Percentiles rank a stretch among this genome's conserved stretches.
Evolutionary conservation across 2,113 vertebrate species (phyloP).

Genomic region (Ammospiza caudacuta): DNA sequence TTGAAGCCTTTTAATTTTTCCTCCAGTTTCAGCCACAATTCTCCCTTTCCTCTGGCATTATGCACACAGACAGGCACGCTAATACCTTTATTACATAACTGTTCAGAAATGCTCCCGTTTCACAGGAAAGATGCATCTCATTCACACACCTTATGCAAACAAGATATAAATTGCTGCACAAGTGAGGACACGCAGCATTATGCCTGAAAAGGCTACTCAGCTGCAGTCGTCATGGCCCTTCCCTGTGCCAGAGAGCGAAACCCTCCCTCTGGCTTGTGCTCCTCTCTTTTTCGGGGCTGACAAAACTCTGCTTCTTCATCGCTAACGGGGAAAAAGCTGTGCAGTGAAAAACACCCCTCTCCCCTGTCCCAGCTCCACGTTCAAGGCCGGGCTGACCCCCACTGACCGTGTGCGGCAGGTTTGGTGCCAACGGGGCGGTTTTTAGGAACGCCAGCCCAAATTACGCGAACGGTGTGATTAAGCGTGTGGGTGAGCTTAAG

Average conservation of each 20-base stretch:
- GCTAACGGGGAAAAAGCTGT: not conserved
- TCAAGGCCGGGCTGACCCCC: conserved; percentile 12
- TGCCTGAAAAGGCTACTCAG: not conserved
- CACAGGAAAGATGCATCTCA: conserved; percentile 1
- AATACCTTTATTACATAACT: conserved; percentile 17
- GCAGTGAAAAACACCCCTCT: not conserved
- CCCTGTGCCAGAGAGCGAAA: not conserved
- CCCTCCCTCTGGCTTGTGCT: conserved; percentile 12
- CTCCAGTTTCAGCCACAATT: not conserved
- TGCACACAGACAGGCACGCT: not conserved
- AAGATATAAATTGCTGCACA: conserved; percentile 42
- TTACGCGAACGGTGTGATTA: rapidly evolving
- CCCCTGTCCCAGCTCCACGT: rapidly evolving
- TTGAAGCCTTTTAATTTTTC: not conserved
- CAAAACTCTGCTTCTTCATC: not conserved
- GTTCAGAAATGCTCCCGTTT: conserved; percentile 41
- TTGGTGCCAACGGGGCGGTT: not conserved
- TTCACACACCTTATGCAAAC: conserved; percentile 50
- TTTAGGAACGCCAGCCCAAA: not conserved
- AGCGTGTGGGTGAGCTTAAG: not conserved
- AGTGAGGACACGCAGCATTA: conserved; percentile 22
- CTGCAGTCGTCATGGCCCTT: conserved; percentile 23
- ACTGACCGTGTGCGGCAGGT: not conserved
- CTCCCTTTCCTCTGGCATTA: not conserved
- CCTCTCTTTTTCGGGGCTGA: not conserved